A percentile compares a stretch with the other conserved stretches of the same genome.
phyloP scores from a whole-genome alignment of 2,113 vertebrate genomes.

The Pandion haliaetus region DNA sequence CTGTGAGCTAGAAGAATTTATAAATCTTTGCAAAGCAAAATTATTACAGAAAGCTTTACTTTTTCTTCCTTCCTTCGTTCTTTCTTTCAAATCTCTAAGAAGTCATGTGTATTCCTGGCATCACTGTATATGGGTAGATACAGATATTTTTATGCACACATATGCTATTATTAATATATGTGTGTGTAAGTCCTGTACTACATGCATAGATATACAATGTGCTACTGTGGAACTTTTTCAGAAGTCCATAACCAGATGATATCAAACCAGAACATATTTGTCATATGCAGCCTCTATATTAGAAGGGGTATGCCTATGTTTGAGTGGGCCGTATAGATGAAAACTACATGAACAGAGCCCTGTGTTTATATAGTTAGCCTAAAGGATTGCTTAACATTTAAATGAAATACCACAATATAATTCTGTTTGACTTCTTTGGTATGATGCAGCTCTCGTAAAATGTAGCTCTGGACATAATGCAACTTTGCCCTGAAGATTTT shows the following conservation, averaged over 20 bases:
- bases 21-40: neutral
- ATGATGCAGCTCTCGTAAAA: neutral
- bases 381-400: conserved; percentile 26
- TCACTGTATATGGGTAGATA: neutral
- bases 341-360: neutral
- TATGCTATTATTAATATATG: neutral
- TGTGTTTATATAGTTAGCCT: neutral
- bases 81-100: neutral
- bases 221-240: neutral
- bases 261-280: neutral
- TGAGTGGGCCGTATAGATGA: neutral
- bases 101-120: neutral
- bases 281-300: neutral
- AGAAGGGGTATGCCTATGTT: neutral
- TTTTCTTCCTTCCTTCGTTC: too few species aligned
- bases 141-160: neutral
- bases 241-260: neutral
- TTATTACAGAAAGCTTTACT: neutral
- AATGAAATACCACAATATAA: neutral
- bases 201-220: neutral
- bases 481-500: neutral
- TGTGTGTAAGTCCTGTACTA: neutral
- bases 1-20: neutral
- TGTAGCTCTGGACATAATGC: neutral
- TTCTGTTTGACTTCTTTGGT: neutral